Evolutionary conservation across 2,888 invertebrate species (phyloP), one percentile per base, ranked within the genome.

Genomic region (Luperina nickerlii): DNA sequence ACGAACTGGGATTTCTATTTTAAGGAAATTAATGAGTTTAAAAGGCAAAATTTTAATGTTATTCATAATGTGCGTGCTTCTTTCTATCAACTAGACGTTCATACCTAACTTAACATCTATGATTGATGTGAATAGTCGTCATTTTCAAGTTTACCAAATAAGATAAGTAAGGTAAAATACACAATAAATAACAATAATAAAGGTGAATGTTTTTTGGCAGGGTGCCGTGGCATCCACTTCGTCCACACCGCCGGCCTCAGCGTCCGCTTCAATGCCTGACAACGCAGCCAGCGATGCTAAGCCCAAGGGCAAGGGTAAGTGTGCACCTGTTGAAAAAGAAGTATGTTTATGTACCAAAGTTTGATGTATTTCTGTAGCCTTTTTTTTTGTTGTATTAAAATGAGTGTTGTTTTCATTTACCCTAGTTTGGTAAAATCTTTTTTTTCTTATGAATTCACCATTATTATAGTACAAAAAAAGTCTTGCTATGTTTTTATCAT

Each of bases 211-310:
- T 68, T 57, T 74, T 86, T 83, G 18, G 11, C 20, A 97, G 97
- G 96, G 97, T 95, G 97, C 97, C 73, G 94, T 97, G 80, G 96
- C 97, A 90, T 97, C 97, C 73, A 97, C 97, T 51, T 97, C 97
- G 81, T 95, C 96, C 85, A 95, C 96, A 86, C 95, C 97, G 95
- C 96, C 97, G 91, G 95, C 95, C 89, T 92, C 96, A 83, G 94
- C 95, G 78, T 95, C 96, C 82, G 94, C 95, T 78, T 93, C 95
- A 76, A 97, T 97, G 97, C 96, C 96, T 80, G 96, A 97, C 92
- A 96, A 95, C 93, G 95, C 93, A 84, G 91, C 95, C 73, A 93
- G 84, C 86, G 97, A 97, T 90, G 95, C 94, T 70, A 97, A 97
- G 94, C 94, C 95, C 78, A 97, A 97, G 92, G 93, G 95, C 92